phyloP scores from a whole-genome alignment of 2,797 vertebrate genomes.

The Danio tinwini region DNA sequence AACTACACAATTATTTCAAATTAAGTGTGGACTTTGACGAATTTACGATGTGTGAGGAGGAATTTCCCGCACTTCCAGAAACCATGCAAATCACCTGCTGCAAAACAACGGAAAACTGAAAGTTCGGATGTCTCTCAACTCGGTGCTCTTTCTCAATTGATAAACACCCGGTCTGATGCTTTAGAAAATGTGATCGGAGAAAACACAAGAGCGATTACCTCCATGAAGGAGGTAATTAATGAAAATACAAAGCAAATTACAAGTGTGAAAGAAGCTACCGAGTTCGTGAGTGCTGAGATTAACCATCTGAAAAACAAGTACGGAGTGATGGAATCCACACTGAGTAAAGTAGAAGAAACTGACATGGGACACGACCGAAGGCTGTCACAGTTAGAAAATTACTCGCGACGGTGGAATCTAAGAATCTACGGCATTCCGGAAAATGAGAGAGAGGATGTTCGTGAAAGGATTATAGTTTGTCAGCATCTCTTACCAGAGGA shows the following conservation, averaged over 20 bases:
- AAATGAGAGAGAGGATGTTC: no score
- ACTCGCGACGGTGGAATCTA: no score
- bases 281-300: background rate
- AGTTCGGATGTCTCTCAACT: background rate
- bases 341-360: background rate
- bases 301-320: background rate
- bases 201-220: background rate
- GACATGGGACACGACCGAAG: background rate
- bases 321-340: background rate
- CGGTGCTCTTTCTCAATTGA: background rate
- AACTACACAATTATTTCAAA: no score
- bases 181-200: background rate
- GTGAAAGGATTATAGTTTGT: no score
- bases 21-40: background rate
- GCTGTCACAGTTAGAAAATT: no score
- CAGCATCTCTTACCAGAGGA: no score
- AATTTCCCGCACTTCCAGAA: background rate
- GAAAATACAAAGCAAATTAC: background rate
- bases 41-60: background rate
- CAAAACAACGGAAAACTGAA: background rate
- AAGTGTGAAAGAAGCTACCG: background rate
- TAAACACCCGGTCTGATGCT: conserved; percentile 2
- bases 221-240: background rate
- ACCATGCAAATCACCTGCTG: background rate
- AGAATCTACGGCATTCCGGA: no score